Evolutionary conservation across 2,888 invertebrate species (phyloP), one percentile per base, ranked within the genome.

Genomic region (Euclidia mi): DNA sequence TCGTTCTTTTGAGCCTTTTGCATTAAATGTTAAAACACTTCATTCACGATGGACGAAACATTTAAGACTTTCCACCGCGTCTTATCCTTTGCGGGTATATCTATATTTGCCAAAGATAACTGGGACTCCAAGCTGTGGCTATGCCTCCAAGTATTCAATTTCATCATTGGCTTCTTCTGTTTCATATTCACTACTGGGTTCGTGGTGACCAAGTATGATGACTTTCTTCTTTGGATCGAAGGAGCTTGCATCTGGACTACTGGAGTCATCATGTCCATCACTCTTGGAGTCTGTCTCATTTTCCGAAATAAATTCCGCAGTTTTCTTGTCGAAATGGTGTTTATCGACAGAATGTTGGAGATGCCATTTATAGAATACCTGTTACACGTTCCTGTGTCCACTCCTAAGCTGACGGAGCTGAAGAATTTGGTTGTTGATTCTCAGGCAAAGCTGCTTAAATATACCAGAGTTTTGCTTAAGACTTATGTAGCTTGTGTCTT

Each of bases 161-260:
- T 89, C 29, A 60, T 86, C 0, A 71, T 90, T n/a, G 88, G 85
- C 0, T 49, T 86, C 0, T 34, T 91, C 0, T 85, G 86, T 9
- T 89, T 92, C 42, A 52, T 91, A 12, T 91, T 90, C 35, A 92
- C 91, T 0, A 84, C 88, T 0, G 85, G 76, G 1, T 94, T 89
- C 55, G 88, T 92, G 0, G 55, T 81, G 0, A 49, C 63, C 3
- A 85, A 84, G 41, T 62, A 56, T 1, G 78, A 82, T 0, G 74
- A 94, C 49, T 61, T 89, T 0, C 59, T 84, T 0, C 45, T 87
- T 0, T 89, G 87, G 42, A 92, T 93, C n/a, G 84, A 92, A 77
- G 90, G 90, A 0, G 88, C 90, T n/a, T 90, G 91, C 52, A 84
- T 93, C 32, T 94, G 94, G 92, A 85, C 88, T 0, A 93, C 93